Conservation (phyloP, 2,113 vertebrate species). For the Pyrgilauda ruficollis region DNA sequence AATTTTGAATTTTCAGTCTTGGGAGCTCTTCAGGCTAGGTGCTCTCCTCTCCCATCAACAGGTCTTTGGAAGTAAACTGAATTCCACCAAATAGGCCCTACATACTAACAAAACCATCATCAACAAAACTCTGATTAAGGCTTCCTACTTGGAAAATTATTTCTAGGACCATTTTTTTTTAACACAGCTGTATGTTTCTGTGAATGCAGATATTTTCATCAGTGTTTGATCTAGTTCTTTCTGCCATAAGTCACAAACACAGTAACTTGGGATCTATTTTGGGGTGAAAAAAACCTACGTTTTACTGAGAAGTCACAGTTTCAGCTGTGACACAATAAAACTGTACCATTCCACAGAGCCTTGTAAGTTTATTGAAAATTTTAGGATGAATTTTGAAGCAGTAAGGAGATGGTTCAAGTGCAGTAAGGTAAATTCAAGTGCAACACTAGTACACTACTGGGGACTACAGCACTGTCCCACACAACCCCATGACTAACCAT, state of each 20-base stretch:
- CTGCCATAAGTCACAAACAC: background rate
- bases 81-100: background rate
- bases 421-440: background rate
- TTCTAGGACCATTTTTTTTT: background rate
- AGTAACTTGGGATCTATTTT: background rate
- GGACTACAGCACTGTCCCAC: background rate
- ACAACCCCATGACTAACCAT: background rate
- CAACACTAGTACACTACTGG: background rate
- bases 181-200: background rate
- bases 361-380: background rate
- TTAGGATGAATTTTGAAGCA: background rate
- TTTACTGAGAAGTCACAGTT: background rate
- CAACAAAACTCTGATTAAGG: background rate
- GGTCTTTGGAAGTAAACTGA: background rate
- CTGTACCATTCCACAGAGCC: background rate
- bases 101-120: background rate
- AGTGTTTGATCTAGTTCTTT: background rate
- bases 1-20: background rate
- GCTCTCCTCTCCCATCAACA: background rate
- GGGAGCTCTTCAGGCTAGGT: background rate
- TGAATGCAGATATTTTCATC: background rate
- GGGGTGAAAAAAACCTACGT: accelerated
- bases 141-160: background rate
- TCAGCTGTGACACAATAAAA: background rate
- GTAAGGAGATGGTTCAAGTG: background rate